These are phyloP conservation scores for Syndactyla subalaris DNA, from an alignment of 2,797 vertebrate genomes.

Conservation along the genomic window DNA sequence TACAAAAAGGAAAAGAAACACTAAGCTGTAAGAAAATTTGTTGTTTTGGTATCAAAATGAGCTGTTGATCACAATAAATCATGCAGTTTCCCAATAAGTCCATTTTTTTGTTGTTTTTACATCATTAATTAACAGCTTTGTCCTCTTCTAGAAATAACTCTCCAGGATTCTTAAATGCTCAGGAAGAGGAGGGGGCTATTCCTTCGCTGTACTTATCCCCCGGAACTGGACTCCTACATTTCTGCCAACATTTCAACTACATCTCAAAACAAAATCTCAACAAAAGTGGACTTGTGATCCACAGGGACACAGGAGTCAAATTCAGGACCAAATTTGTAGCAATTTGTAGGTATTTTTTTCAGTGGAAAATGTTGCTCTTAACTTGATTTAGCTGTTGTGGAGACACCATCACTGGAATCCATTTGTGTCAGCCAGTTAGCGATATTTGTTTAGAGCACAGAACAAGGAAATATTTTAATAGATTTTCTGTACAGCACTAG, in stretches of 20 bases:
- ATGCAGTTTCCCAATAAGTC: background rate
- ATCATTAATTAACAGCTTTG: background rate
- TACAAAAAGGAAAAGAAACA: background rate
- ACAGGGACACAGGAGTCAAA: background rate
- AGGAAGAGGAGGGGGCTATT: background rate
- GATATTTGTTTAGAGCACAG: background rate
- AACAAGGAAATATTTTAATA: background rate
- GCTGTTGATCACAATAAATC: background rate
- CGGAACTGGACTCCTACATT: background rate
- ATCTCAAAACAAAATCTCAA: background rate
- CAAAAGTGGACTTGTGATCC: background rate
- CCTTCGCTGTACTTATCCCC: background rate
- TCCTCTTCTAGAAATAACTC: background rate
- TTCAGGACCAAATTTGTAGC: background rate
- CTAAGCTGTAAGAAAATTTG: background rate
- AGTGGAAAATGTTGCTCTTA: background rate
- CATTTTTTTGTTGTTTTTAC: background rate
- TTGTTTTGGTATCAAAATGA: background rate
- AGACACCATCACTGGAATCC: background rate
- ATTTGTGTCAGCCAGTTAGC: background rate
- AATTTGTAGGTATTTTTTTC: background rate
- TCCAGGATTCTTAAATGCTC: background rate
- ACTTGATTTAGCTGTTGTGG: background rate
- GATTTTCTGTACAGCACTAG: background rate
- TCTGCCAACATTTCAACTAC: background rate